phyloP scores from a whole-genome alignment of 2,797 vertebrate species.

The Geotria australis region DNA sequence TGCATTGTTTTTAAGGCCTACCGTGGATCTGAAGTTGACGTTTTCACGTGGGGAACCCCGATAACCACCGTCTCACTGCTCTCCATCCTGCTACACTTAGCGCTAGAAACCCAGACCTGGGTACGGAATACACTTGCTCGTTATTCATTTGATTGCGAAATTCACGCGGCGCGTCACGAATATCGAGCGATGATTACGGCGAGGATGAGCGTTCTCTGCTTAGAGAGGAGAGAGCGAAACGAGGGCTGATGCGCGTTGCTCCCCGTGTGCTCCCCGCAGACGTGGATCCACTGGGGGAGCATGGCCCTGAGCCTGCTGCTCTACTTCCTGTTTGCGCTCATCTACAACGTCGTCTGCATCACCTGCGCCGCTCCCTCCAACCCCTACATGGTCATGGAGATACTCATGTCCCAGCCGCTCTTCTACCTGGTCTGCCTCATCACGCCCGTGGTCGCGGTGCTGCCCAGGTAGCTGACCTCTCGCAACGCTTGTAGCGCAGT shows the following conservation, averaged over 20 bases:
- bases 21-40: slow-evolving; percentile 29
- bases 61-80: slow-evolving; percentile 49
- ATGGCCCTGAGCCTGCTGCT: slow-evolving; percentile 33
- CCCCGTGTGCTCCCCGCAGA: slow-evolving; percentile 14
- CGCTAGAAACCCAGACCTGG: slow-evolving; percentile 73
- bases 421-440: slow-evolving; percentile 57
- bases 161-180: no score
- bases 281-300: slow-evolving; percentile 22
- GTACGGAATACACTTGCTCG: slow-evolving; percentile 8
- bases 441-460: slow-evolving; percentile 31
- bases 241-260: no score
- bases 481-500: no score
- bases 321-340: slow-evolving; percentile 26
- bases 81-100: slow-evolving; percentile 59
- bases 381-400: slow-evolving; percentile 48
- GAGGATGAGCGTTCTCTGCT: no score
- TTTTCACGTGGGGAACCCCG: slow-evolving; percentile 56
- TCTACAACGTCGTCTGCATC: slow-evolving; percentile 32
- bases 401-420: slow-evolving; percentile 33
- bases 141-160: no score
- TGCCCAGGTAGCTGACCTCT: slow-evolving; percentile 34
- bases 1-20: slow-evolving; percentile 16
- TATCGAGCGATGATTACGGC: no score
- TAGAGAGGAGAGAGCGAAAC: no score
- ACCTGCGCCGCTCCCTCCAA: slow-evolving; percentile 39